These are phyloP conservation scores for Hypolimnas misippus DNA, from an alignment of 2,888 invertebrate species.

Conservation along the genomic window DNA sequence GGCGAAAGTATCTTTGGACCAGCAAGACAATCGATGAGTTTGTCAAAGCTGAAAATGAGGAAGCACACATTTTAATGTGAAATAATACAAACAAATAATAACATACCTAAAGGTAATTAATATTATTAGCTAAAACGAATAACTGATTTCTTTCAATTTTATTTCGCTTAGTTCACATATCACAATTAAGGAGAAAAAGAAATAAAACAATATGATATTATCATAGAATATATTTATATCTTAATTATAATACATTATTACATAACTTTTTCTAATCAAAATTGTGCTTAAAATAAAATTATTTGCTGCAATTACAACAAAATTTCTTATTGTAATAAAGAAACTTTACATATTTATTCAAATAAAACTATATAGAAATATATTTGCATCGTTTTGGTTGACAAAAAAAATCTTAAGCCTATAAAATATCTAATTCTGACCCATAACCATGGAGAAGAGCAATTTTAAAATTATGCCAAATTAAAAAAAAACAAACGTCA, in stretches of 20 bases:
- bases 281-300: conserved; percentile 5
- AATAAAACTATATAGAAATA: background rate
- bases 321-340: background rate
- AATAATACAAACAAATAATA: no score
- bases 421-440: background rate
- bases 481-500: conserved; percentile 3
- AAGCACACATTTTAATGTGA: no score
- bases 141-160: no score
- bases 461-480: conserved; percentile 7
- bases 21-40: no score
- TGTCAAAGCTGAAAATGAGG: no score
- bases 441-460: background rate
- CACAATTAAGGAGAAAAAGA: no score
- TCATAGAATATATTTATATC: conserved; percentile 15
- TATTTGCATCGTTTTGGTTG: background rate
- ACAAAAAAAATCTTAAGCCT: background rate
- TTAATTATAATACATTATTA: conserved; percentile 10
- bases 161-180: no score
- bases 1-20: no score
- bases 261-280: conserved; percentile 6
- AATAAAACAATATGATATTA: conserved; percentile 4
- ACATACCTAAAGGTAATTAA: no score
- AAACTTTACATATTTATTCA: background rate
- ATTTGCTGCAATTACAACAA: background rate
- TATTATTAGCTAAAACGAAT: no score